Conservation (phyloP, 2,888 invertebrate species). For the Cabera pusaria region DNA sequence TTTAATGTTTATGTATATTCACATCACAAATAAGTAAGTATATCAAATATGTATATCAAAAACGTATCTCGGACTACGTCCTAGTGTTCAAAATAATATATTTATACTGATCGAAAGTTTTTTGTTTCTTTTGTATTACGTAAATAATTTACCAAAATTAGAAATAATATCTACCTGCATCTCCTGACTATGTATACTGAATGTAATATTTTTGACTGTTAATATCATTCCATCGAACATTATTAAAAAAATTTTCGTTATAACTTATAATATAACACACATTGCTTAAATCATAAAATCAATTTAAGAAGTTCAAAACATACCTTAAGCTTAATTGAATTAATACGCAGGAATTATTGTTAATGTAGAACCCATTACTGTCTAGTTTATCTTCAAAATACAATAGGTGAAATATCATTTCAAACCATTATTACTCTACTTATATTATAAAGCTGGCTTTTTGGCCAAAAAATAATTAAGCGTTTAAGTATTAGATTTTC, state of each 20-base stretch:
- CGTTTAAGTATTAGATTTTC: constrained; percentile 38
- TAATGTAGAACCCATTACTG: constrained; percentile 5
- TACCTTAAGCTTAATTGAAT: constrained; percentile 3
- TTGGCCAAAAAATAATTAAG: constrained; percentile 35
- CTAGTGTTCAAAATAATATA: constrained; percentile 12
- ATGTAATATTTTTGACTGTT: no score
- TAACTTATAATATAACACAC: no score
- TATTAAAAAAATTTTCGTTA: no score
- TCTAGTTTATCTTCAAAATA: constrained; percentile 10
- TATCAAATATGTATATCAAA: background rate
- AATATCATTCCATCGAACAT: no score
- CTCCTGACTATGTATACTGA: no score
- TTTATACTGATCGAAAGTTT: constrained; percentile 5
- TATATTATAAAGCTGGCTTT: constrained; percentile 33
- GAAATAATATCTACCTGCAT: no score
- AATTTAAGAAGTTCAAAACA: no score
- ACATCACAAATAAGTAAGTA: constrained; percentile 7
- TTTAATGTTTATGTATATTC: constrained; percentile 5
- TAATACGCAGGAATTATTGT: constrained; percentile 7
- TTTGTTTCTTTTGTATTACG: background rate
- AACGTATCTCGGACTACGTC: constrained; percentile 8
- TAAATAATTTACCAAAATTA: no score
- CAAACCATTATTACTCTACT: constrained; percentile 23
- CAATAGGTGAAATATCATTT: constrained; percentile 18
- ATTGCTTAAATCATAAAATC: no score